Percentiles rank a stretch among this genome's conserved stretches.
Conservation (phyloP, 2,888 invertebrate species). For the Drosophila tanythrix region DNA sequence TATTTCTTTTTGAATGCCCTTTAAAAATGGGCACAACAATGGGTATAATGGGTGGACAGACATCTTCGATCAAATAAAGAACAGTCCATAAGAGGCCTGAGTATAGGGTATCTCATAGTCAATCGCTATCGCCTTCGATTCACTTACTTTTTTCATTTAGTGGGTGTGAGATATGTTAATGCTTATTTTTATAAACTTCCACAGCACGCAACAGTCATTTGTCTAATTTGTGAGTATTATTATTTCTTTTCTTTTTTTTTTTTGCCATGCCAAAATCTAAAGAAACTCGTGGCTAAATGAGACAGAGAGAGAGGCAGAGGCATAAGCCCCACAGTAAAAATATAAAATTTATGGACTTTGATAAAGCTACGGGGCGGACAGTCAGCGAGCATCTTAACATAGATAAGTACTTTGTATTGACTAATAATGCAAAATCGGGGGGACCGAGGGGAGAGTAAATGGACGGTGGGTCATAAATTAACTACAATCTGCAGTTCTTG, state of each 20-base stretch:
- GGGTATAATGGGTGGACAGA: neutral
- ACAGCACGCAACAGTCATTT: conserved; percentile 68
- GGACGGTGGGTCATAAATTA: conserved; percentile 51
- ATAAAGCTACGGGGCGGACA: neutral
- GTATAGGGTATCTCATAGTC: conserved; percentile 16
- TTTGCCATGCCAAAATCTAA: conserved; percentile 16
- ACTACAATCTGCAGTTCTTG: conserved; percentile 62
- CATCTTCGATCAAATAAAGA: neutral
- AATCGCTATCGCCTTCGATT: neutral
- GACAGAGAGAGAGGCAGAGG: neutral
- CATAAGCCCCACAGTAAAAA: conserved; percentile 24
- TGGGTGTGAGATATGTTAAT: conserved; percentile 69
- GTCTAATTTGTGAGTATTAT: conserved; percentile 68
- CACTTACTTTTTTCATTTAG: conserved; percentile 43
- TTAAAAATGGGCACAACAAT: neutral
- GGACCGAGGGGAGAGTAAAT: neutral
- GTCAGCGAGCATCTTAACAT: conserved; percentile 6
- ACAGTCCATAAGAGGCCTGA: neutral
- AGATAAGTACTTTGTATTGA: conserved; percentile 29
- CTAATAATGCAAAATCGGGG: neutral
- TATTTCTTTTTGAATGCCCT: conserved; percentile 14
- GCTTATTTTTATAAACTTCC: conserved; percentile 78
- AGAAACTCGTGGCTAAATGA: conserved; percentile 31
- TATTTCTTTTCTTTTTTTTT: conserved; percentile 18
- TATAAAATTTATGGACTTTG: conserved; percentile 36